Base-by-base conservation (phyloP, 2,888 invertebrate species). In the Drosophila paramelanica region DNA sequence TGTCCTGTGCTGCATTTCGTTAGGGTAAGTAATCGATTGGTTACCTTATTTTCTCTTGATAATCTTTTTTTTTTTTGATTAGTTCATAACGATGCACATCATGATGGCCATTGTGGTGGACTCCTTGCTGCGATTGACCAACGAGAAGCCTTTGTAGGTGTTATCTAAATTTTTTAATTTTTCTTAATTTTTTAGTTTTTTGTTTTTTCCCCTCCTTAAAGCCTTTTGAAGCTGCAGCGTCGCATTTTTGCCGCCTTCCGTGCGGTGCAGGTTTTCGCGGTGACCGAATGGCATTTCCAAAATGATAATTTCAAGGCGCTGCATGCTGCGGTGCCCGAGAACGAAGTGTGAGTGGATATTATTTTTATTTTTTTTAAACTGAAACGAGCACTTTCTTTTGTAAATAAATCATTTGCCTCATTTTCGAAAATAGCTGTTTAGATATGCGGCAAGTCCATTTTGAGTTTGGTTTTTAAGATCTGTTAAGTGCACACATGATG, bases 81-180 rank as follows among this genome's bases (percentile, higher is more conserved):
- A 94, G 93, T 94, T 96, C 7, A 92, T 97, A 50, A 85, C 97
- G 0, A 93, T 95, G 53, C 98, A 98, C 89, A 91, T 97, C 17
- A 79, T 97, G 11, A 97, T 98, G 0, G 97, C 98, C 0, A 89
- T 97, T 10, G 78, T 97, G 0, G 93, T 96, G 25, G 98, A 98
- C 87, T 78, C 93, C 0, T 73, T 95, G 0, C 92, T 96, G 5
- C 94, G 94, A 83, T 41, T 96, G 0, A 89, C 93, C 0, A 96
- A 97, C 10, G 93, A 93, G 65, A 95, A 96, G 90, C 95, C 96
- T 10, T 94, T 95, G 96, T 96, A 92, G 94, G 94, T 76, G 41
- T 36, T 36, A 1, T 36, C 11, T 8, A 3, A 3, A 31, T 31
- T 10, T 31, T 23, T 4, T 23, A 23, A 23, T 23, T 3, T 23